Evolutionary conservation across 1,140 invertebrate genomes (phyloP), one percentile per base, ranked within the genome.

Genomic region (Reticulitermes speratus): DNA sequence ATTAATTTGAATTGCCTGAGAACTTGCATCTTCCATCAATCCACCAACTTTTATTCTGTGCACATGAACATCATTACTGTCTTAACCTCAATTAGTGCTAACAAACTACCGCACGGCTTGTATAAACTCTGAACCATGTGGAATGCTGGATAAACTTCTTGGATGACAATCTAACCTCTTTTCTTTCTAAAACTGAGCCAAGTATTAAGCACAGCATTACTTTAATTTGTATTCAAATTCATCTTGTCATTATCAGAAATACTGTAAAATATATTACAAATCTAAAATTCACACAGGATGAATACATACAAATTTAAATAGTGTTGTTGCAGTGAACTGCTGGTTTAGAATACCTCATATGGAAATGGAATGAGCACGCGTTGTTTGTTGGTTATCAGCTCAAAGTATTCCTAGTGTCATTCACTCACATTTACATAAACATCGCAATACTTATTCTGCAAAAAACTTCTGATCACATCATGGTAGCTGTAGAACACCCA

Each of bases 141-240:
- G 65, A 75, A 75, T 75, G 65, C 65, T 75, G 65, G 65, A 75
- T n/a, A 75, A 75, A 75, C 65, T 75, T 75, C 65, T 75, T 75
- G 65, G 65, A 75, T 75, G 65, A 75, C 65, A 75, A 75, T 30
- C 25, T 75, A 30, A 14, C 25, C 65, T 30, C 65, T 75, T 30
- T 30, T 65, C 7, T 65, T 65, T 75, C n/a, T 30, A 75, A 38
- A 38, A 6, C n/a, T 8, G 25, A 75, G 65, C 65, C 65, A 75
- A 75, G 65, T 30, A n/a, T 25, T 30, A 75, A 3, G 14, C 8
- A 75, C 65, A 75, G n/a, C 65, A 75, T 30, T 75, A 1, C 65
- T 75, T 75, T 75, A 75, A 75, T 75, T 30, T 75, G 65, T 75
- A 16, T 75, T 25, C 8, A n/a, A 75, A 75, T 75, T 30, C 65